A percentile compares a stretch with the other conserved stretches of the same genome.
Evolutionary conservation across 1,140 invertebrate species (phyloP).

Genomic region (Delia radicum): DNA sequence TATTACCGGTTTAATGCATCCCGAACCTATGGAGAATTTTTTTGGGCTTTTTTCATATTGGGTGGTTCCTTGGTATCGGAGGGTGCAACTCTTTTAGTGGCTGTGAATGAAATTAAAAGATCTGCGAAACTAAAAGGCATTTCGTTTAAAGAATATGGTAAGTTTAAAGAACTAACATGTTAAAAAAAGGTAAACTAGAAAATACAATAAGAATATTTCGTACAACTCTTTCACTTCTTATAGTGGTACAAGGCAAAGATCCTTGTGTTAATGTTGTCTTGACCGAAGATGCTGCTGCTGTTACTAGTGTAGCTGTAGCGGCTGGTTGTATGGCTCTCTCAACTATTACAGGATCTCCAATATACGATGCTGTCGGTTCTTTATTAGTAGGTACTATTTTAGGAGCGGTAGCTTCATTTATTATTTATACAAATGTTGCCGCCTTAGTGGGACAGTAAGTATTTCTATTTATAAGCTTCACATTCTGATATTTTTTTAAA

Average conservation of each 20-base stretch:
- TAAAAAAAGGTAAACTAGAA: no score
- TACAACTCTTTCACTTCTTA: slow-evolving; percentile 31
- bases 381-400: slow-evolving; percentile 86
- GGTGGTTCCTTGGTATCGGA: slow-evolving; percentile 88
- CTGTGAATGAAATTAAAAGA: slow-evolving; percentile 84
- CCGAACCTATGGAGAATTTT: slow-evolving; percentile 77
- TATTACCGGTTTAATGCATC: slow-evolving; percentile 81
- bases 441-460: slow-evolving; percentile 83
- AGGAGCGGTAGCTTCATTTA: slow-evolving; percentile 90
- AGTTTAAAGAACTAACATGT: slow-evolving; percentile 37
- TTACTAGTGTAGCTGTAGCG: slow-evolving; percentile 86
- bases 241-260: slow-evolving; percentile 77
- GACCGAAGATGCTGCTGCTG: slow-evolving; percentile 94
- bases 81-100: slow-evolving; percentile 87
- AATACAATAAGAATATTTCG: neutral
- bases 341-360: slow-evolving; percentile 70
- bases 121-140: slow-evolving; percentile 77
- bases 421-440: slow-evolving; percentile 92
- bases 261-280: slow-evolving; percentile 96
- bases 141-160: slow-evolving; percentile 79
- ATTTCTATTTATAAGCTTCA: neutral
- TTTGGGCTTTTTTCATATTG: slow-evolving; percentile 84
- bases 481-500: neutral
- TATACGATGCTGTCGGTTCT: slow-evolving; percentile 89
- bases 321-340: slow-evolving; percentile 87